Conservation (phyloP, 1,140 invertebrate genomes). For the Megalopta genalis region DNA sequence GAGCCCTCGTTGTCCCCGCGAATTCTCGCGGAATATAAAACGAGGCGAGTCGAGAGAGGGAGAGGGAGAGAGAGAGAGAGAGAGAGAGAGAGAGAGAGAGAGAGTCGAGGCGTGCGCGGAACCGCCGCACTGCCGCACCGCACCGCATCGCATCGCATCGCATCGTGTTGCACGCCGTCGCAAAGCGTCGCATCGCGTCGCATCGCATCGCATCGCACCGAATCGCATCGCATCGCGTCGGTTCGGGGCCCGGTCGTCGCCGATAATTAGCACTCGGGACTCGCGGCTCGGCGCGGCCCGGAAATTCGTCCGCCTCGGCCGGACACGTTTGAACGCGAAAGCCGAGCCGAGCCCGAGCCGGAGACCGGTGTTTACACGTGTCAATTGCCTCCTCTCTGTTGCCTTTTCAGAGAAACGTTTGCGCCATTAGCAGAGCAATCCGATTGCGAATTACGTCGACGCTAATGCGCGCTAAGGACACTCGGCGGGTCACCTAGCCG, state of each 20-base stretch:
- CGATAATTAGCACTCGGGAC: conserved; percentile 23
- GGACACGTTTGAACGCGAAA: conserved; percentile 1
- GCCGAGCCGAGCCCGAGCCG: too few relatives aligned
- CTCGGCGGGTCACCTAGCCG: neutral
- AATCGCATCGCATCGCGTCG: too few relatives aligned
- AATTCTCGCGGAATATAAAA: neutral
- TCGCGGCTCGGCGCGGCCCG: too few relatives aligned
- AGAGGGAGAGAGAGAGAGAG: too few relatives aligned
- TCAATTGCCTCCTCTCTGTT: conserved; percentile 31
- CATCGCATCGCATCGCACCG: too few relatives aligned
- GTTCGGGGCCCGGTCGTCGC: too few relatives aligned
- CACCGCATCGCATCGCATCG: too few relatives aligned
- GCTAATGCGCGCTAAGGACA: conserved; percentile 32
- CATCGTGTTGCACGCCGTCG: too few relatives aligned
- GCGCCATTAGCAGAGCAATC: conserved; percentile 37
- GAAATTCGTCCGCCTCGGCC: conserved; percentile 6
- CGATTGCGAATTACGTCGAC: conserved; percentile 35
- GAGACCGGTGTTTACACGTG: conserved; percentile 34
- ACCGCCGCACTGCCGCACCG: too few relatives aligned
- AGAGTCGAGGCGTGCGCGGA: too few relatives aligned
- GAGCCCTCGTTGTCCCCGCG: neutral
- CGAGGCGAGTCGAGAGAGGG: neutral
- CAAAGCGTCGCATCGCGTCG: too few relatives aligned
- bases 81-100: too few relatives aligned
- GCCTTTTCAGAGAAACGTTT: conserved; percentile 20